Conservation (phyloP, 2,797 vertebrate species). For the Momotus momota region DNA sequence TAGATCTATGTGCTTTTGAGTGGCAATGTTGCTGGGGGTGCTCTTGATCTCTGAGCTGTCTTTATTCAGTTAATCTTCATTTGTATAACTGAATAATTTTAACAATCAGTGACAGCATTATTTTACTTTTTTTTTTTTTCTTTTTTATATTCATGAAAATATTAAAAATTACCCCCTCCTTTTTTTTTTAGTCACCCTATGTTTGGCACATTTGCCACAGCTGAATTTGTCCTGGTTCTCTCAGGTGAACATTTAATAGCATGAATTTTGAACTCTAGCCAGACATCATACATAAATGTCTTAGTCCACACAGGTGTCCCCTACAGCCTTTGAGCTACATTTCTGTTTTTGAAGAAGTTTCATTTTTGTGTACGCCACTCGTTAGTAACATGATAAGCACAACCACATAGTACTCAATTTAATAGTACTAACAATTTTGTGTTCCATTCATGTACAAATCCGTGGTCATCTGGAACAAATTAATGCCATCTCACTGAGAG, state of each 20-base stretch:
- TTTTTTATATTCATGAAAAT: neutral
- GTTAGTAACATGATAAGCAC: neutral
- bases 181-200: neutral
- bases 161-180: neutral
- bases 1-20: slow-evolving; percentile 29
- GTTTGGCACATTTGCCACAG: neutral
- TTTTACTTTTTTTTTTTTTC: neutral
- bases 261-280: neutral
- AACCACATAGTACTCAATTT: neutral
- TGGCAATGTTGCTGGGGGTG: neutral
- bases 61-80: slow-evolving; percentile 17
- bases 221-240: neutral
- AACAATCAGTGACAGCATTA: neutral
- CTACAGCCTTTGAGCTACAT: neutral
- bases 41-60: neutral
- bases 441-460: neutral
- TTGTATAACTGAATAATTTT: neutral
- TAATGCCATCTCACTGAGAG: neutral
- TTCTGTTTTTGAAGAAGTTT: neutral
- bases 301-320: neutral
- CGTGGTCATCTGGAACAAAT: neutral
- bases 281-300: neutral
- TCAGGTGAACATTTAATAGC: neutral
- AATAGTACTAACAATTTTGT: neutral
- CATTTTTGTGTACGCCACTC: neutral